Conservation (phyloP, 1,140 invertebrate species). For the Ostrea denselamellosa region DNA sequence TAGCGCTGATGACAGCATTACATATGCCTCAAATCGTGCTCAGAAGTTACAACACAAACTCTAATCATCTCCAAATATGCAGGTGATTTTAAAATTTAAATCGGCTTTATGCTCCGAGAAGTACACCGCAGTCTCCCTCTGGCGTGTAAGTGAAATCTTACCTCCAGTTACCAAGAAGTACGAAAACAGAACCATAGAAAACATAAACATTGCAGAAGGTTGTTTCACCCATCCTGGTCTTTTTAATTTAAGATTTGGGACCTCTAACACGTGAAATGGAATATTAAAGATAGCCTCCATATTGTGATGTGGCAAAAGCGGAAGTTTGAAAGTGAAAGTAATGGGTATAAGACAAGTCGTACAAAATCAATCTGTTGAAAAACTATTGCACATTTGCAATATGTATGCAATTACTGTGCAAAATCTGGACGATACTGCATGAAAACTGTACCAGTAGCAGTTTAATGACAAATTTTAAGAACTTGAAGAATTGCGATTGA, state of each 20-base stretch:
- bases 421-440: no score
- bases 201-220: slow-evolving; percentile 96
- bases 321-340: slow-evolving; percentile 51
- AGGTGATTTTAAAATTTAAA: neutral
- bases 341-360: neutral
- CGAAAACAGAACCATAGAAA: slow-evolving; percentile 92
- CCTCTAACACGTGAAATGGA: slow-evolving; percentile 91
- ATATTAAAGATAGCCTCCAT: slow-evolving; percentile 89
- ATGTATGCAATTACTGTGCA: no score
- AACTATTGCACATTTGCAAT: no score
- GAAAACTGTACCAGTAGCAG: no score
- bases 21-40: no score
- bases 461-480: no score
- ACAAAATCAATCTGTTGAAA: no score
- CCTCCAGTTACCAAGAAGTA: slow-evolving; percentile 99
- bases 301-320: slow-evolving; percentile 77
- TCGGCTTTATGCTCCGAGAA: neutral
- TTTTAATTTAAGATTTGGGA: slow-evolving; percentile 95
- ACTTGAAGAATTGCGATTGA: no score
- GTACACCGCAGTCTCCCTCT: neutral
- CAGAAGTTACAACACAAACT: no score
- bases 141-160: slow-evolving; percentile 73
- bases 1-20: no score
- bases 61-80: no score
- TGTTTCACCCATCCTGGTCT: slow-evolving; percentile 93